Evolutionary conservation across 2,113 vertebrate species (phyloP), one percentile per base, ranked within the genome.

Genomic region (Stigmatopora nigra): DNA sequence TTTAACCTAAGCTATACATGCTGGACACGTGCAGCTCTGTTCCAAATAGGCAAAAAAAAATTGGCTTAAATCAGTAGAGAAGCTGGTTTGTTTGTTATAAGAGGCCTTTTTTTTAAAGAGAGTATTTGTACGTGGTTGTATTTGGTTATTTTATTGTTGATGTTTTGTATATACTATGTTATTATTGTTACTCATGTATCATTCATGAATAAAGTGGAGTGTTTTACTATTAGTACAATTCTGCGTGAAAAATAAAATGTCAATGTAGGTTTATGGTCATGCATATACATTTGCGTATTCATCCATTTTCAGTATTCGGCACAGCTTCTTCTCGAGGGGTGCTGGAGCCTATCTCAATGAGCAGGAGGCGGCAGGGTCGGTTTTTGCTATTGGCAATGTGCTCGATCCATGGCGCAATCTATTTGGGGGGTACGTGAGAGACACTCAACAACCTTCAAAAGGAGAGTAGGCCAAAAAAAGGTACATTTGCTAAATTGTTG

Each of bases 111-210:
- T 69, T 64, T 16, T 14, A 49, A 68, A 63, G 41, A 58, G 38
- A 47, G 51, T 69, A 73, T 81, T 65, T 80, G 62, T 83, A 70
- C 64, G 59, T 66, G 72, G 66, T 52, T 79, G 47, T 78, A 56
- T 85, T 87, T 86, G 78, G 66, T 75, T 80, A 76, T 82, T 71
- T 78, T 63, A 69, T 55, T 73, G 69, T 80, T 70, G 51, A 80
- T 8, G 71, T 80, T 87, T 87, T 90, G 86, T 89, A 89, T 78
- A 90, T 90, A 87, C 55, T 81, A 61, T 41, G 38, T 41, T 78
- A 64, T 41, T 78, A 64, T 72, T 52, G 63, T 83, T 81, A 79
- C 64, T 67, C 73, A 78, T 82, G 75, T 79, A 76, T 80, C 73
- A 81, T 63, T 74, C 57, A 67, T 81, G 66, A 87, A 87, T 89